Evolutionary conservation across 92 coral and sea anemone genomes (phyloP), one percentile per base, ranked within the genome.

Genomic region (Porites lobata): DNA sequence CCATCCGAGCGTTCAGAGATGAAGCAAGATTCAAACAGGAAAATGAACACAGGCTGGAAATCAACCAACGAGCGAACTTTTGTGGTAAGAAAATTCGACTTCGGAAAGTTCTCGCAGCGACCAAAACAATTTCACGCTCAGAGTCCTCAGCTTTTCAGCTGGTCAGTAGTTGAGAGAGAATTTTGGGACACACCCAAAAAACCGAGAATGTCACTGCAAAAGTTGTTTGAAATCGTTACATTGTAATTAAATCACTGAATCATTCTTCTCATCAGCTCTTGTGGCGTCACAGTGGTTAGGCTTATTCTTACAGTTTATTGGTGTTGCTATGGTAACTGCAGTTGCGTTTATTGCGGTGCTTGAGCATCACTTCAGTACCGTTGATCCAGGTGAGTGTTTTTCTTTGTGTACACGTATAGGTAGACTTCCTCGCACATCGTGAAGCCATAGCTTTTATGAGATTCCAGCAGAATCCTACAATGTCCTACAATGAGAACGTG

Each of bases 281-380:
- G 99, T 92, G 8, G 99, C 98, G n/a, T 93, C 98, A 7, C 98
- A 95, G 81, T 97, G 99, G 99, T 81, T 97, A 53, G 88, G 97
- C 26, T 92, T 97, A 65, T 94, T 93, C 81, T 81, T 97, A 72
- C 99, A 97, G 90, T 90, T 95, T 76, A 90, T 97, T 69, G 99
- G 99, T n/a, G 99, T 97, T 84, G 99, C 98, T 19, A 97, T 97
- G 98, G 95, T 95, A 64, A 95, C 99, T 15, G 96, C 95, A 66
- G 99, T 97, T 53, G 95, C 99, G 19, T 97, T 97, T 69, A 93
- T 97, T 57, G 98, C 99, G 1, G 99, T 97, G 1, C 77, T 97
- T 65, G 99, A 97, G 50, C 99, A 97, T 87, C 99, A 95, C 81
- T 95, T 95, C 76, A 77, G 96, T 84, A 92, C 98, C 20, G 98